phyloP scores from a whole-genome alignment of 2,797 vertebrate genomes.

The Phaenicophaeus curvirostris region DNA sequence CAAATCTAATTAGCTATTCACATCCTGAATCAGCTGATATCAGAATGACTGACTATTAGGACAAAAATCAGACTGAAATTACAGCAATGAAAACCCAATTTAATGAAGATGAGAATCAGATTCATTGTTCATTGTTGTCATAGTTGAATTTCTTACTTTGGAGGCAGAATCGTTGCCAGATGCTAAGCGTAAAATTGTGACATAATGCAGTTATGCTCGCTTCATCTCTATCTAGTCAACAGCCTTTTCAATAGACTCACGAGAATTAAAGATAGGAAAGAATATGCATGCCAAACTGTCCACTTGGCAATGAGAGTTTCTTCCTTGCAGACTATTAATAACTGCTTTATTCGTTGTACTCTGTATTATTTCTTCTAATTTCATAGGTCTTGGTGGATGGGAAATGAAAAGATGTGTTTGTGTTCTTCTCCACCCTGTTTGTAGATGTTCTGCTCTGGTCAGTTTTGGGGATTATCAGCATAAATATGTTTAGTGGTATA shows the following conservation, averaged over 20 bases:
- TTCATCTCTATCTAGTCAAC: slow-evolving; percentile 16
- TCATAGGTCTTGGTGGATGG: not conserved
- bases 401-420: not conserved
- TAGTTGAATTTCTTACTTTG: slow-evolving; percentile 31
- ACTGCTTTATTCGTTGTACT: not conserved
- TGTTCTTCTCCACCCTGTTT: not conserved
- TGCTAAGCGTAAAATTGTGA: slow-evolving; percentile 28
- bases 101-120: slow-evolving; percentile 46
- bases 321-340: not conserved
- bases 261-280: not conserved
- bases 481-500: not conserved
- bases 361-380: not conserved
- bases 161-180: slow-evolving; percentile 14
- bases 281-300: not conserved
- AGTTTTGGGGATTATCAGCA: not conserved
- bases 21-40: slow-evolving; percentile 43
- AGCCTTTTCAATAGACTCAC: not conserved
- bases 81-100: slow-evolving; percentile 6
- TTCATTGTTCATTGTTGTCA: slow-evolving; percentile 34
- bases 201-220: slow-evolving; percentile 29
- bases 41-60: slow-evolving; percentile 29
- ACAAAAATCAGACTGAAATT: slow-evolving; percentile 47
- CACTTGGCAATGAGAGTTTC: not conserved
- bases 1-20: slow-evolving; percentile 55
- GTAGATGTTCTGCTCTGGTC: not conserved